Evolutionary conservation across 2,797 vertebrate species (phyloP), one percentile per base, ranked within the genome.

Genomic region (Enteromius radiatus): DNA sequence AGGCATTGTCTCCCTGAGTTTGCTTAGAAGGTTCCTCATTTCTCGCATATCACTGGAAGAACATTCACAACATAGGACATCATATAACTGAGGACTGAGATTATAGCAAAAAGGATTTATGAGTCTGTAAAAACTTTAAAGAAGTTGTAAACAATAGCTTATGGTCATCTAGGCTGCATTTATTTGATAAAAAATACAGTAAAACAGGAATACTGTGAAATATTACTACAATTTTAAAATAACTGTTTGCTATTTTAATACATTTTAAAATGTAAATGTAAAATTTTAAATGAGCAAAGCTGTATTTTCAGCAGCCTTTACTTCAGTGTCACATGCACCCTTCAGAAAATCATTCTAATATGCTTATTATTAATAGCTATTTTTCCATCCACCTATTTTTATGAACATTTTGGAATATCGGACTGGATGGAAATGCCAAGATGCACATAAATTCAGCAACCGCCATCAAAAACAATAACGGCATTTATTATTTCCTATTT

Each of bases 1-100:
- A 93, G 97, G 97, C 98, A 99, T 98, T 85, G 97, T 97, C 92
- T 99, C 98, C 97, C 98, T 98, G 96, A 99, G 97, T 99, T 99
- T 99, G 93, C 97, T 99, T 94, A 99, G 95, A 89, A 99, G 95
- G 90, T 99, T 98, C 93, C 98, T 94, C 97, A 99, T 99, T 95
- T 99, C 97, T 92, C 95, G 92, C 96, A 98, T 97, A 84, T 99
- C 97, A 92, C 98, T 99, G 91, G 82, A 89, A 94, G 85, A 91
- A 23, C 90, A 33, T 23, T 28, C 36, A 80, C 26, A 76, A 63
- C 15, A 63, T 1, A 31, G 28, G 19, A 84, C 12, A 81, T 21
- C 45, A 81, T 14, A 43, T 14, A 0, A 41, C 14, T 71, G 49
- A 70, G 10, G 0, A 41, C 14, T 71, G 49, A 70, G 10, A 61